These are phyloP conservation scores for Hyposoter didymator DNA, from an alignment of 2,888 invertebrate genomes.

Conservation along the genomic window DNA sequence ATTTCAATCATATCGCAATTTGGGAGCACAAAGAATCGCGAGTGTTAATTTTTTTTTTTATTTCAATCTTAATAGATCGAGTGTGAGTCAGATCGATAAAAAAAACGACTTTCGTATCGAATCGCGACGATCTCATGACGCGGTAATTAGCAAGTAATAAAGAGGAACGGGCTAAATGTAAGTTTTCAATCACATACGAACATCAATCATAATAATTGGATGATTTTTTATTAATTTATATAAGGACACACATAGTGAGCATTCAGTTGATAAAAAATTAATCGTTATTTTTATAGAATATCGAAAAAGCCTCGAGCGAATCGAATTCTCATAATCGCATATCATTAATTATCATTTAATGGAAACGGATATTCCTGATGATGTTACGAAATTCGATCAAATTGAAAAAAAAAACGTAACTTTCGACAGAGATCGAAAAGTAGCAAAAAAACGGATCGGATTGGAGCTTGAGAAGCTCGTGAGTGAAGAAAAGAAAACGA, in stretches of 20 bases:
- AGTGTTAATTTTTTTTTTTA: background rate
- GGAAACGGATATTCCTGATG: background rate
- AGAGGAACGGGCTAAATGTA: background rate
- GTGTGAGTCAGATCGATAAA: slow-evolving; percentile 6
- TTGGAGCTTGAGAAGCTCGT: background rate
- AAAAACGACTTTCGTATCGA: background rate
- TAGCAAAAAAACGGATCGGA: background rate
- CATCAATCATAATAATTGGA: slow-evolving; percentile 11
- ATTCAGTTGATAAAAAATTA: background rate
- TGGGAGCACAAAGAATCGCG: slow-evolving; percentile 11
- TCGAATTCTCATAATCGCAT: background rate
- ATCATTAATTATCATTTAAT: background rate
- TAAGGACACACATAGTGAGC: background rate
- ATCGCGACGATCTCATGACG: background rate
- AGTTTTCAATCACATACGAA: background rate
- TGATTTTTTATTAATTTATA: background rate
- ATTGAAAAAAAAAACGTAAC: too few species aligned
- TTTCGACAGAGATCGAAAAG: background rate
- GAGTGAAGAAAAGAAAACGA: slow-evolving; percentile 1
- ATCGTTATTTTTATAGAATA: background rate
- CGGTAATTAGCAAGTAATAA: background rate
- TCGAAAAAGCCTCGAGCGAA: background rate
- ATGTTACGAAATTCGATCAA: background rate
- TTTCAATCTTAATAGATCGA: background rate
- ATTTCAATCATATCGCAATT: slow-evolving; percentile 41